Conservation (phyloP, 2,888 invertebrate genomes). For the Troglohyphantes excavatus region DNA sequence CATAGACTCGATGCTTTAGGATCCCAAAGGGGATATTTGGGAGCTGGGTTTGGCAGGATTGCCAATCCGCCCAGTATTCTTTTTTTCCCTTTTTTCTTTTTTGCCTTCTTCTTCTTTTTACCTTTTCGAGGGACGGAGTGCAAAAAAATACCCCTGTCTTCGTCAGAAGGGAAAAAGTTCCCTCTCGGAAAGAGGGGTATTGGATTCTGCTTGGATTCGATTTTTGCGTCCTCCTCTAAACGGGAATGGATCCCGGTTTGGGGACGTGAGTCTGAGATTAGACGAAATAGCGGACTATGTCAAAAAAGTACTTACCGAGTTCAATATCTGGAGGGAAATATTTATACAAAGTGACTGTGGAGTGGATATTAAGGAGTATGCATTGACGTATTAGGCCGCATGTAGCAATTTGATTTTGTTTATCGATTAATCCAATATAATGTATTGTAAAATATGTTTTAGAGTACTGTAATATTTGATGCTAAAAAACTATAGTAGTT, state of each 20-base stretch:
- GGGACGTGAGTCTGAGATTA: not conserved
- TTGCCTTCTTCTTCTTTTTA: not conserved
- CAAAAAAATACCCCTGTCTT: not conserved
- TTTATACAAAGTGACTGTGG: no score
- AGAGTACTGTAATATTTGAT: no score
- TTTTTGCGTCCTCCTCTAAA: constrained; percentile 39
- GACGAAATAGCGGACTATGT: constrained; percentile 6
- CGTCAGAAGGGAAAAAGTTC: not conserved
- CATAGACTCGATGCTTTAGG: constrained; percentile 52
- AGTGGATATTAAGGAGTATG: no score
- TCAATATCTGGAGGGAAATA: not conserved
- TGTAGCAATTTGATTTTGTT: no score
- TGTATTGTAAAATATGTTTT: no score
- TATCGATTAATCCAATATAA: no score
- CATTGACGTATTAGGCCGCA: no score
- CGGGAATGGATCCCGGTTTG: not conserved
- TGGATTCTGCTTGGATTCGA: constrained; percentile 44
- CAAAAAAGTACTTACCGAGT: not conserved
- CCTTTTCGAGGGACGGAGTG: not conserved
- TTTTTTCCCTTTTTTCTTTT: not conserved
- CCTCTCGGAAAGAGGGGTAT: constrained; percentile 22
- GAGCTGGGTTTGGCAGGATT: not conserved
- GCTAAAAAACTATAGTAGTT: no score
- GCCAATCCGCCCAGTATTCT: constrained; percentile 6
- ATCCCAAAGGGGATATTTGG: constrained; percentile 19